Evolutionary conservation across 2,113 vertebrate genomes (phyloP).

Genomic region (Melanostigma gelatinosum): DNA sequence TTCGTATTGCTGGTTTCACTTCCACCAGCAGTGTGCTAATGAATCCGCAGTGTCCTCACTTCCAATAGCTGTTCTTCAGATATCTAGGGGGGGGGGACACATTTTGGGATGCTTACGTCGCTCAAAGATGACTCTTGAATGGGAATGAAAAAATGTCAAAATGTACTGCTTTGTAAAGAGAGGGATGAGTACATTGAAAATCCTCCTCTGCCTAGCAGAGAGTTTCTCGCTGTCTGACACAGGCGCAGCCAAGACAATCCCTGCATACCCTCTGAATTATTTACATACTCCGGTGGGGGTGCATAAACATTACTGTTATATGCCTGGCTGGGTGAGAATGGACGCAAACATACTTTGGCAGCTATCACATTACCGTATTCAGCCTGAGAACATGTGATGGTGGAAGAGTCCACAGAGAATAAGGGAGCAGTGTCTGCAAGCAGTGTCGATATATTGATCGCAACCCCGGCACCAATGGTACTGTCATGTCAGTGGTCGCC

Average conservation of each 20-base stretch:
- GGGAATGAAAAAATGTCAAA: constrained; percentile 72
- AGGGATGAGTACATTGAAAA: constrained; percentile 56
- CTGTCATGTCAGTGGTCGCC: constrained; percentile 52
- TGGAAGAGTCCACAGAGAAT: constrained; percentile 8
- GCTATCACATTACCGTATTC: constrained; percentile 49
- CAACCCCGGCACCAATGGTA: constrained; percentile 33
- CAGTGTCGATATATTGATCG: constrained; percentile 66
- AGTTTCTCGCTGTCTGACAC: constrained; percentile 54
- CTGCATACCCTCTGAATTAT: constrained; percentile 71
- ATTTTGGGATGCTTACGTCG: constrained; percentile 46
- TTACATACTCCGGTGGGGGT: constrained; percentile 66
- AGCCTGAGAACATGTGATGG: constrained; percentile 12
- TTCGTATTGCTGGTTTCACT: constrained; percentile 34
- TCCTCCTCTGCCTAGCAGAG: constrained; percentile 41
- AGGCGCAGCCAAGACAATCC: constrained; percentile 56
- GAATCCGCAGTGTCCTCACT: constrained; percentile 37
- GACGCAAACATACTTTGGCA: constrained; percentile 48
- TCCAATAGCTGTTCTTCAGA: constrained; percentile 38
- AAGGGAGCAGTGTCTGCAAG: constrained; percentile 37
- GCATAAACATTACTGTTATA: constrained; percentile 62
- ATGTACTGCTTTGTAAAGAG: constrained; percentile 51
- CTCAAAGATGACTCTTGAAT: constrained; percentile 53
- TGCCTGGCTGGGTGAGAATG: constrained; percentile 47
- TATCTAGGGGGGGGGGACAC: constrained; percentile 36
- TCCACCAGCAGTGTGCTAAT: constrained; percentile 60